These are phyloP conservation scores for Pseudomyrmex cubaensis DNA, from an alignment of 1,140 invertebrate species.

Conservation along the genomic window DNA sequence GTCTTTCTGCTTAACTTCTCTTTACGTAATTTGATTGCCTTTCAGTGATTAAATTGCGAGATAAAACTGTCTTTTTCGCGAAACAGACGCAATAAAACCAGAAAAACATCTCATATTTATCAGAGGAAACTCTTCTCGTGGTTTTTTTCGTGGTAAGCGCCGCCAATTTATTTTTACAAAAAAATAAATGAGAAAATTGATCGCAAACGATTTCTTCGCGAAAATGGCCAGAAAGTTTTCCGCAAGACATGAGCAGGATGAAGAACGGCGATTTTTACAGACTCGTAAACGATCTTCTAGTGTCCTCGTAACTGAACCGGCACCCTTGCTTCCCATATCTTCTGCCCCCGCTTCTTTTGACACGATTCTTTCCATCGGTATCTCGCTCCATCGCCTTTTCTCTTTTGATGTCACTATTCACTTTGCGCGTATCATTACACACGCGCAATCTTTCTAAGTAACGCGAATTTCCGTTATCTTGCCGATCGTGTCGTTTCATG, in stretches of 20 bases:
- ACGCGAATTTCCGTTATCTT: neutral
- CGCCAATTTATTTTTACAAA: neutral
- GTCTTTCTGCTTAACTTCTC: neutral
- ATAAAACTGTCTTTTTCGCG: neutral
- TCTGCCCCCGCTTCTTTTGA: slow-evolving; percentile 28
- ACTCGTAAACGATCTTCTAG: slow-evolving; percentile 63
- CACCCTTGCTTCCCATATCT: slow-evolving; percentile 32
- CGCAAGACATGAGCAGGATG: slow-evolving; percentile 37
- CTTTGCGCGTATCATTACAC: slow-evolving; percentile 43
- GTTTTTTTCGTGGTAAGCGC: neutral
- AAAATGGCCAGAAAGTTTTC: slow-evolving; percentile 9
- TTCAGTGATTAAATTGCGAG: slow-evolving; percentile 19
- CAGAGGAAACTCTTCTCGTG: neutral
- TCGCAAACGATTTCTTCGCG: slow-evolving; percentile 13
- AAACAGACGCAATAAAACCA: neutral
- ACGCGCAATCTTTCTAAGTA: neutral
- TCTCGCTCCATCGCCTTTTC: slow-evolving; percentile 18
- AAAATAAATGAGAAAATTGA: slow-evolving; percentile 13
- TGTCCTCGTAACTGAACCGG: slow-evolving; percentile 57
- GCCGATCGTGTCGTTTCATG: neutral
- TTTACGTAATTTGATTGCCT: neutral
- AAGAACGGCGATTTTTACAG: slow-evolving; percentile 66
- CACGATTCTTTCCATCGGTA: slow-evolving; percentile 10
- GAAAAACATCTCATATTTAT: neutral
- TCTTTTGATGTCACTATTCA: slow-evolving; percentile 55